Evolutionary conservation across 2,113 vertebrate genomes (phyloP), one percentile per base, ranked within the genome.

Genomic region (Todiramphus saurophagus): DNA sequence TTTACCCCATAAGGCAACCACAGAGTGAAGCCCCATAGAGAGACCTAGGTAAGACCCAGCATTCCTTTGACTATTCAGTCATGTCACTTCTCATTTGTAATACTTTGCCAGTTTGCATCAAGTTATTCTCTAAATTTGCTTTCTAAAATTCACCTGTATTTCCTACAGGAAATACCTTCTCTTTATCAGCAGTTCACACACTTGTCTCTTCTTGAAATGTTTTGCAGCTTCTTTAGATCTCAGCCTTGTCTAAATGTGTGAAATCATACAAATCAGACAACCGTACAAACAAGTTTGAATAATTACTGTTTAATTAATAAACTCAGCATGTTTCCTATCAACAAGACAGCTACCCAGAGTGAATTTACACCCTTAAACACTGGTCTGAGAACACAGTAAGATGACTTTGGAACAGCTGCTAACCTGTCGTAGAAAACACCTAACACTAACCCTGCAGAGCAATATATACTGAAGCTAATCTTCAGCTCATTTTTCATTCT

Each of bases 261-360:
- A 96, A 96, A 87, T 87, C 74, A 41, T 30, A 85, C 50, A 91
- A 90, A 76, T 66, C 63, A 74, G 46, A 87, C 68, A 91, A 79
- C 39, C 31, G 18, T 13, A 68, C 43, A 89, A 94, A 77, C 75
- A 73, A 80, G 51, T 58, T 14, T 31, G 51, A 92, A 43, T 94
- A 75, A 95, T 81, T 90, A 53, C 39, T 44, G 18, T 74, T 93
- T 64, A 86, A 93, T 92, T 94, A 86, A 92, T 72, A 88, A 89
- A 24, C 66, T 77, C 72, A 67, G 63, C 5, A 0, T 84, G 53
- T 30, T 58, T 50, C 64, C 2, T 53, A 82, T 48, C 79, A 93
- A 67, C 56, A 86, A 67, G 83, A 87, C 78, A 87, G 76, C 62
- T 75, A 53, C 83, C 76, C 43, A 55, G 33, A 48, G 48, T 41